Conservation (phyloP, 1,140 invertebrate genomes). For the Liolophura sinensis region DNA sequence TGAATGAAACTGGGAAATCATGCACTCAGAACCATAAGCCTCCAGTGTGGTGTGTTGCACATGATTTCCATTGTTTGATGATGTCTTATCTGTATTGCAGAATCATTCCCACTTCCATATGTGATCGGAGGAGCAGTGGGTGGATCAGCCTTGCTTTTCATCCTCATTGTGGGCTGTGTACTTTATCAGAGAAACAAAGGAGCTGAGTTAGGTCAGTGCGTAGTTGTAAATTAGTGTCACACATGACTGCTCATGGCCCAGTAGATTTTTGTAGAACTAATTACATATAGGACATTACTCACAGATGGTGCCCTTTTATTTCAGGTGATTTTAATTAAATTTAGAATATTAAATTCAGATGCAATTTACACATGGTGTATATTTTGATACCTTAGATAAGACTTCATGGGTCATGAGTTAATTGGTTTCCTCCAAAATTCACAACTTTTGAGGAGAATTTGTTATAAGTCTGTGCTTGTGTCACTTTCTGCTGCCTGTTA, state of each 20-base stretch:
- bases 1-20: too few relatives aligned
- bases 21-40: too few relatives aligned
- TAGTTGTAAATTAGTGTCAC: background rate
- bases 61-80: too few relatives aligned
- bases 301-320: background rate
- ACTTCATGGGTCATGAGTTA: too few relatives aligned
- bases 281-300: background rate
- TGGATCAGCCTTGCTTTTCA: constrained; percentile 40
- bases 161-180: constrained; percentile 41
- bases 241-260: background rate
- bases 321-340: too few relatives aligned
- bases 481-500: too few relatives aligned
- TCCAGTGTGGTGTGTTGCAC: too few relatives aligned
- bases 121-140: constrained; percentile 48
- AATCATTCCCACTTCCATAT: constrained; percentile 37
- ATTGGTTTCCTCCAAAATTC: too few relatives aligned
- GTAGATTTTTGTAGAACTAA: background rate
- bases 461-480: too few relatives aligned
- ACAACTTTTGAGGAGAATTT: background rate
- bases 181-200: constrained; percentile 40
- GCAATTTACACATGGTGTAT: too few relatives aligned
- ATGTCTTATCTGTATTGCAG: constrained; percentile 23
- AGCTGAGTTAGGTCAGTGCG: constrained; percentile 30
- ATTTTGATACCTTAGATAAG: too few relatives aligned
- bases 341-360: too few relatives aligned